Evolutionary conservation across 2,888 invertebrate species (phyloP), one percentile per base, ranked within the genome.

Genomic region (Pherbina coryleti): DNA sequence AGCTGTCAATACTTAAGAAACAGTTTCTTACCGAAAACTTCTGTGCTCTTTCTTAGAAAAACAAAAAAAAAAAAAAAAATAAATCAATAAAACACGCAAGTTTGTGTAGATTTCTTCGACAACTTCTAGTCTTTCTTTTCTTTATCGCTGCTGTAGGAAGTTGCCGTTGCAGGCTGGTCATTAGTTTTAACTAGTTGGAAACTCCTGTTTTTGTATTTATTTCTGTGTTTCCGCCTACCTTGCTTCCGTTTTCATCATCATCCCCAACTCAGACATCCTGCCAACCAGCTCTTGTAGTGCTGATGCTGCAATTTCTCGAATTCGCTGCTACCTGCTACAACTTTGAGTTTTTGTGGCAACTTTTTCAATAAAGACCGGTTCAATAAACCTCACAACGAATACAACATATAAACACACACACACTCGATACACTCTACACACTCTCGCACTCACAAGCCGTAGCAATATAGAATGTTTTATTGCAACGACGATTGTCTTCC

Each of bases 371-470:
- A 49, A n/a, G 28, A 19, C 60, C 53, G 19, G 60, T 62, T 76
- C 76, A 70, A 70, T 70, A 70, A 76, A 76, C 55, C 25, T n/a
- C 76, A 70, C 44, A 34, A 19, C 49, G 37, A n/a, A 37, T 5
- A 37, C 14, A 19, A 19, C 22, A n/a, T 17, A 11, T 9, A 37
- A 19, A 19, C 17, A 67, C 37, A 69, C 4, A 60, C 31, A 49
- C 73, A 11, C 14, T 22, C 8, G n/a, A 11, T 8, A 11, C 31
- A 22, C 62, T 3, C 19, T 19, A 25, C 25, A 34, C 34, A 66
- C 34, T 31, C n/a, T 9, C 67, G 19, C 8, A 19, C 73, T 9
- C 34, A n/a, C n/a, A 57, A 53, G 66, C 66, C 28, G 53, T 66
- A n/a, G 34, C 19, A 31, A 31, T 55, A 53, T 19, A 8, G 51